Evolutionary conservation across 2,888 invertebrate species (phyloP).

Genomic region (Phorcus lineatus): DNA sequence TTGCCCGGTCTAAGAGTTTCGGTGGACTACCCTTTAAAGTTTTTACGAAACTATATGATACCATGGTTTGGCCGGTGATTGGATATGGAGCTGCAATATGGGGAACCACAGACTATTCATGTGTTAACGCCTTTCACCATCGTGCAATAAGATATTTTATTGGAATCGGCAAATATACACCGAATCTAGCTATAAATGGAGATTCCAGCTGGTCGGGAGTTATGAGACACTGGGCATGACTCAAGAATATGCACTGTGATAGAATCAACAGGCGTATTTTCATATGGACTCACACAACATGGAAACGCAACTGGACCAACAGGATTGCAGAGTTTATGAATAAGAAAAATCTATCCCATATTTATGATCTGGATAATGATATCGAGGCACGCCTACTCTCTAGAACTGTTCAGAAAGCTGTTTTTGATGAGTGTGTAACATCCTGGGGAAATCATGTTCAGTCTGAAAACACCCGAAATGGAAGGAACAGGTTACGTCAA

Average conservation of each 20-base stretch:
- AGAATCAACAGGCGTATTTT: neutral
- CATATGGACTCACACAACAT: neutral
- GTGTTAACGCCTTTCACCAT: neutral
- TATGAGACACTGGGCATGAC: neutral
- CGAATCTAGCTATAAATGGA: neutral
- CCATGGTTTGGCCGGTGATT: slow-evolving; percentile 3
- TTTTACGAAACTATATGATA: neutral
- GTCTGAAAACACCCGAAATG: neutral
- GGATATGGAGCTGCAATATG: slow-evolving; percentile 12
- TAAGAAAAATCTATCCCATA: neutral
- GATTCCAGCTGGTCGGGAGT: neutral
- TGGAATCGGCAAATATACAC: neutral
- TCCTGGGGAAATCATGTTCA: neutral
- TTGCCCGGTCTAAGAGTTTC: neutral
- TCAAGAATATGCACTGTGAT: neutral
- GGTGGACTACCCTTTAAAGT: neutral
- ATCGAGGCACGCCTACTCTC: neutral
- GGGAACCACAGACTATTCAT: neutral
- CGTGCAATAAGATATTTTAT: neutral
- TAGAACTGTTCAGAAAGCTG: neutral
- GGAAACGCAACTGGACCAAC: neutral
- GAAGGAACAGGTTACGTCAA: neutral
- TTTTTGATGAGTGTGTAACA: neutral
- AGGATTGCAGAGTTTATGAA: neutral
- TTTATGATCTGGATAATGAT: neutral